These are phyloP conservation scores for Leguminivora glycinivorella DNA, from an alignment of 1,140 invertebrate species.

Conservation along the genomic window DNA sequence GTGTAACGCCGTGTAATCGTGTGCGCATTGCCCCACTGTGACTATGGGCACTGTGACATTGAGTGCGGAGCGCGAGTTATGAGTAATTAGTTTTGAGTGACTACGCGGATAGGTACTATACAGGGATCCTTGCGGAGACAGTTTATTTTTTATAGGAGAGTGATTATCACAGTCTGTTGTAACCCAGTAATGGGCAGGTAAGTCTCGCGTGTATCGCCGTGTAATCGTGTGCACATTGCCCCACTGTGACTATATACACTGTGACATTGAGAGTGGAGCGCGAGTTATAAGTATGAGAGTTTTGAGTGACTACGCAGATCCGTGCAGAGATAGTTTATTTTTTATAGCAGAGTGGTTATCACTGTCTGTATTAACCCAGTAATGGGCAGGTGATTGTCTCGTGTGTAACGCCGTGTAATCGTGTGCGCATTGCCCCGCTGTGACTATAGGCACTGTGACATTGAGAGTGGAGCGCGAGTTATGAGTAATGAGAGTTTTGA, in stretches of 20 bases:
- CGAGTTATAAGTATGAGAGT: too few relatives aligned
- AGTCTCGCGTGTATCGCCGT: too few relatives aligned
- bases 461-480: constrained; percentile 6
- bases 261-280: too few relatives aligned
- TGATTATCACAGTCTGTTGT: too few relatives aligned
- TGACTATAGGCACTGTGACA: constrained; percentile 23
- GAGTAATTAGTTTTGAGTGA: constrained; percentile 1
- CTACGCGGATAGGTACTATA: too few relatives aligned
- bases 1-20: constrained; percentile 42
- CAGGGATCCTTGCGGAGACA: too few relatives aligned
- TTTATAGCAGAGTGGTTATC: background rate
- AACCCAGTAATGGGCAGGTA: too few relatives aligned
- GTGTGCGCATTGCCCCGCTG: constrained; percentile 29
- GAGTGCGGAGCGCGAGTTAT: constrained; percentile 17
- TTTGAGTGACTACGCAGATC: too few relatives aligned
- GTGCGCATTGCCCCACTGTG: constrained; percentile 29
- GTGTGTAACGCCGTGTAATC: constrained; percentile 42
- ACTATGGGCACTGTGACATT: constrained; percentile 25
- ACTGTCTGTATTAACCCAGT: constrained; percentile 24
- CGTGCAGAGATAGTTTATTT: constrained; percentile 5
- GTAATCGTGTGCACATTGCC: too few relatives aligned
- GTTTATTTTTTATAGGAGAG: too few relatives aligned
- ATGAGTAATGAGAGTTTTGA: constrained; percentile 25
- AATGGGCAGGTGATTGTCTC: constrained; percentile 35
- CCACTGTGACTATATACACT: too few relatives aligned